Percentiles rank a stretch among this genome's conserved stretches.
phyloP scores from a whole-genome alignment of 2,888 invertebrate species.

The Sthenelais limicola region DNA sequence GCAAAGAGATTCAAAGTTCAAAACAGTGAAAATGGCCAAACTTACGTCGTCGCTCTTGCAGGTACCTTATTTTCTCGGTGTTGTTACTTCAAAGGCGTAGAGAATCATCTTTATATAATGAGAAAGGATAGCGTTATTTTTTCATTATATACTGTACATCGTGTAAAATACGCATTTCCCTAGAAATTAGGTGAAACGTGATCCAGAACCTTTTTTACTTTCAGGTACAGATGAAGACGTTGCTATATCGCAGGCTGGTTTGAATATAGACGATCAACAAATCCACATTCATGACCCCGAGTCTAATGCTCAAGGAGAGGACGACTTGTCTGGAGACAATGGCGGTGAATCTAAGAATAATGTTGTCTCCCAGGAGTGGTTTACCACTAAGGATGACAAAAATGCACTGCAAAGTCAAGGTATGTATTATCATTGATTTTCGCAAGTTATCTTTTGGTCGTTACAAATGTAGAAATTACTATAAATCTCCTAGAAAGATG shows the following conservation, averaged over 20 bases:
- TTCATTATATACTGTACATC: neutral
- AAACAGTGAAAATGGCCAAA: conserved; percentile 64
- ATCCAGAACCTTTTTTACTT: neutral
- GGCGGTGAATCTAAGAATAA: conserved; percentile 44
- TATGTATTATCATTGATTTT: conserved; percentile 37
- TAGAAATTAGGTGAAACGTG: neutral
- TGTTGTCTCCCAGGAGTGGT: conserved; percentile 73
- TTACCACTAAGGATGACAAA: conserved; percentile 73
- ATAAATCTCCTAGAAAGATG: too few relatives aligned
- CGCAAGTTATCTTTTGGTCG: neutral
- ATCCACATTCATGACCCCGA: neutral
- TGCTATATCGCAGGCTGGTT: neutral
- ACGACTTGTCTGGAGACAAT: neutral
- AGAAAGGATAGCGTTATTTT: neutral
- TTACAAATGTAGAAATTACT: too few relatives aligned
- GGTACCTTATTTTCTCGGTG: too few relatives aligned
- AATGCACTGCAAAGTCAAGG: conserved; percentile 69
- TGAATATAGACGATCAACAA: neutral
- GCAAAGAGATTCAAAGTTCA: conserved; percentile 60
- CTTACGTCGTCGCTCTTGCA: conserved; percentile 43
- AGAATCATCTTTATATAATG: neutral
- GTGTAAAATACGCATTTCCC: neutral
- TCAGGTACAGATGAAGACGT: neutral
- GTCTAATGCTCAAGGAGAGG: neutral
- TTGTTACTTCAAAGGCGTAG: too few relatives aligned